phyloP scores from a whole-genome alignment of 2,797 vertebrate species.

The Rousettus madagascariensis region DNA sequence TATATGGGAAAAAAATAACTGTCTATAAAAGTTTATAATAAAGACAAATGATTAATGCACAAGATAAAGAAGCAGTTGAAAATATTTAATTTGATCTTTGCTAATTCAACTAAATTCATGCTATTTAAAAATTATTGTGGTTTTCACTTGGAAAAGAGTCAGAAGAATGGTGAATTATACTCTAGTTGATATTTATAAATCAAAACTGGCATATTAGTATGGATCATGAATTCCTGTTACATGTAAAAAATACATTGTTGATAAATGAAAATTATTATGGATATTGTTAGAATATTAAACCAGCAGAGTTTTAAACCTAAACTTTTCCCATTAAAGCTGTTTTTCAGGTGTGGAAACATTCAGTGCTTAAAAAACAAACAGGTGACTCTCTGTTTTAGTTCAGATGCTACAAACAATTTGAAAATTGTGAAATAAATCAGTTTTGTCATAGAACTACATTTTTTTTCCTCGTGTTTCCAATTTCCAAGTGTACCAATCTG shows the following conservation, averaged over 20 bases:
- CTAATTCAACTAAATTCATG: neutral
- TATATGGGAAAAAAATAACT: neutral
- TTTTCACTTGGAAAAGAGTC: conserved; percentile 6
- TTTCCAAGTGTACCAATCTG: neutral
- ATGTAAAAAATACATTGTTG: neutral
- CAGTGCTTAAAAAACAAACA: neutral
- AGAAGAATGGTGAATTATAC: neutral
- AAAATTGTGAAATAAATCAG: neutral
- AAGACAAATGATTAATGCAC: neutral
- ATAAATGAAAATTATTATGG: neutral
- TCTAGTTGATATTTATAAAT: neutral
- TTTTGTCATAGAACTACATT: neutral
- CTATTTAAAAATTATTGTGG: neutral
- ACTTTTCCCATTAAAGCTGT: neutral
- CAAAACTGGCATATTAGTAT: neutral
- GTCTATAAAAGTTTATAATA: neutral
- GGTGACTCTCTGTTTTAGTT: neutral
- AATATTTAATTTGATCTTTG: neutral
- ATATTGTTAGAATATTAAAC: neutral
- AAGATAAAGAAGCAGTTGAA: neutral
- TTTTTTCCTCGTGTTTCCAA: neutral
- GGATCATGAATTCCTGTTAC: neutral
- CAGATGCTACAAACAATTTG: neutral
- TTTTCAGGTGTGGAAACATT: neutral
- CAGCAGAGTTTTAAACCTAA: neutral